Conservation (phyloP, 2,113 vertebrate genomes). For the Ailuropoda melanoleuca region DNA sequence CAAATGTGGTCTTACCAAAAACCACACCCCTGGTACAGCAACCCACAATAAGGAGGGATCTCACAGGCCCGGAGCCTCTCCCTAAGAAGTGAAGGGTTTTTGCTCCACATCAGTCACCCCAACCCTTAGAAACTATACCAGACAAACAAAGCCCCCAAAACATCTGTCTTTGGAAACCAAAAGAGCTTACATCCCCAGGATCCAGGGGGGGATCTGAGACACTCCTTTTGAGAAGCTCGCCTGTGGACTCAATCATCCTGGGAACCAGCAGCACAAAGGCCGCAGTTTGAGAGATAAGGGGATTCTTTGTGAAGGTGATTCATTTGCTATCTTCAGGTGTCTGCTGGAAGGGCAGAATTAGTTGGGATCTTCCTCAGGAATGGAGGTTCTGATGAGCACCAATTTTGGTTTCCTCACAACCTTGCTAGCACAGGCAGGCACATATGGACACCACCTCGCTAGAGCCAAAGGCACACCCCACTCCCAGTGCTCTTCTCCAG, state of each 20-base stretch:
- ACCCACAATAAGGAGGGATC: not conserved
- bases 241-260: not conserved
- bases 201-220: not conserved
- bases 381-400: not conserved
- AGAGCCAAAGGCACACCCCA: not conserved
- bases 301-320: not conserved
- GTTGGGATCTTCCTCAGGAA: not conserved
- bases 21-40: not conserved
- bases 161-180: not conserved
- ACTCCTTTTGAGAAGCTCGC: not conserved
- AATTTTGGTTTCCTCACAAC: not conserved
- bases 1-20: not conserved
- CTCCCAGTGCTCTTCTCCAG: not conserved
- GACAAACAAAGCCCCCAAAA: not conserved
- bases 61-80: not conserved
- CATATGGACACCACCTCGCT: not conserved
- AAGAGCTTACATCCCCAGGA: not conserved
- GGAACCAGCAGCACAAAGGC: not conserved
- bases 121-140: no score
- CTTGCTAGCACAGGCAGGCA: not conserved
- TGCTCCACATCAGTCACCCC: not conserved
- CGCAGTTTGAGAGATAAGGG: not conserved
- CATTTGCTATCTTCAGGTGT: not conserved
- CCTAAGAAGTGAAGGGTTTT: not conserved
- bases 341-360: not conserved